Conservation (phyloP, 2,888 invertebrate genomes). For the Papilio demoleus region DNA sequence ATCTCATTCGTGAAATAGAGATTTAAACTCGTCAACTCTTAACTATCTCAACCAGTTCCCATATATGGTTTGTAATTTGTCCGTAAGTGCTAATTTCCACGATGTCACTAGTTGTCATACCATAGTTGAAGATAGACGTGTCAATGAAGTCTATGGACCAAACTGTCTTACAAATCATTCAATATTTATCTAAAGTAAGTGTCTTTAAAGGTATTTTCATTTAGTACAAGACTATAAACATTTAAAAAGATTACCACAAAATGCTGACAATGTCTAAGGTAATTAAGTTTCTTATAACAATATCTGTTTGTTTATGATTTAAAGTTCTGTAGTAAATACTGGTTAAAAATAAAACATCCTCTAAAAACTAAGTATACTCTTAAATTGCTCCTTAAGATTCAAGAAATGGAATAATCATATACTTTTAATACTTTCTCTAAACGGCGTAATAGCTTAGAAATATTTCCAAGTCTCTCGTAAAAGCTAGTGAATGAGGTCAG, state of each 20-base stretch:
- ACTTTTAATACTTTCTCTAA: neutral
- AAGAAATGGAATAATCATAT: neutral
- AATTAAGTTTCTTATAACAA: neutral
- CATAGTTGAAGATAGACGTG: constrained; percentile 12
- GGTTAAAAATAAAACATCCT: no score
- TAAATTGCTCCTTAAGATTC: neutral
- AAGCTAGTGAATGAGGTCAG: constrained; percentile 10
- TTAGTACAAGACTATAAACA: neutral
- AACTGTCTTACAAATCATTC: constrained; percentile 50
- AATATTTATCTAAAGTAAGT: constrained; percentile 44
- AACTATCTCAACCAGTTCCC: constrained; percentile 27
- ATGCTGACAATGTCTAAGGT: neutral
- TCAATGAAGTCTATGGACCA: constrained; percentile 53
- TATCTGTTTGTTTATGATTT: neutral
- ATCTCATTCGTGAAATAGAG: neutral
- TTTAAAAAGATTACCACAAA: neutral
- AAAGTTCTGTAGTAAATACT: no score
- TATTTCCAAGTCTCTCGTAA: constrained; percentile 1
- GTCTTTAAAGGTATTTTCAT: neutral
- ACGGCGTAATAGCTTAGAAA: neutral
- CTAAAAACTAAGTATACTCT: no score
- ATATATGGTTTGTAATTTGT: constrained; percentile 22
- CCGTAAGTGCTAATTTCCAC: constrained; percentile 33
- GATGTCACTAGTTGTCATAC: constrained; percentile 17
- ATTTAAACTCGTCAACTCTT: neutral